Evolutionary conservation across 2,888 invertebrate genomes (phyloP), one percentile per base, ranked within the genome.

Genomic region (Shargacucullia verbasci): DNA sequence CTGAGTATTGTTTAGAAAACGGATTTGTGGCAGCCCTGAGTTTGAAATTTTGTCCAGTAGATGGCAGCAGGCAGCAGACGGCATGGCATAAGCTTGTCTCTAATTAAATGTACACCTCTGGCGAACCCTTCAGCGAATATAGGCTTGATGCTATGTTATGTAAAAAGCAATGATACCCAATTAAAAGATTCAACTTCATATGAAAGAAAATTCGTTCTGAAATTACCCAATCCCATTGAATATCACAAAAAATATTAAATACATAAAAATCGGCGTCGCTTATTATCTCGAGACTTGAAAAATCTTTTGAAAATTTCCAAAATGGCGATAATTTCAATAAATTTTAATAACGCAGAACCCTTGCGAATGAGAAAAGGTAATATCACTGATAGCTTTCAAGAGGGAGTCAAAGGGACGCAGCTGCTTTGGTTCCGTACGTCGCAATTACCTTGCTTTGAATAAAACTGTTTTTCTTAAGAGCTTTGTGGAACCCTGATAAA

Each of bases 301-400:
- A 55, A 31, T 59, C 65, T 55, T 73, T 70, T 64, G 57, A 59
- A 60, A 76, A 63, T 59, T 61, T 70, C 47, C 11, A 60, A 69
- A 59, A 63, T 38, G 49, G 43, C 47, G 61, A 74, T 73, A 71
- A 73, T 72, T 72, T 70, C 75, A 76, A 81, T 82, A 82, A 82
- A 82, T 82, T 79, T 75, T 77, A 79, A 82, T 82, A 81, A 69
- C 65, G 45, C 68, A 53, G 54, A 63, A 68, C 77, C 73, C 72
- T 76, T 73, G 71, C 69, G 61, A 68, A 74, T 72, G 73, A 70
- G 78, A 81, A 80, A 80, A 76, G 65, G 80, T 76, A 82, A 82
- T 82, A 81, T 78, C 71, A 64, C 66, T 76, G 76, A 81, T 80
- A 77, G 80, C 80, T 67, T 68, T 68, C 59, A 70, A 70, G 72